phyloP scores from a whole-genome alignment of 2,888 invertebrate genomes.

The Dendrolimus pini region DNA sequence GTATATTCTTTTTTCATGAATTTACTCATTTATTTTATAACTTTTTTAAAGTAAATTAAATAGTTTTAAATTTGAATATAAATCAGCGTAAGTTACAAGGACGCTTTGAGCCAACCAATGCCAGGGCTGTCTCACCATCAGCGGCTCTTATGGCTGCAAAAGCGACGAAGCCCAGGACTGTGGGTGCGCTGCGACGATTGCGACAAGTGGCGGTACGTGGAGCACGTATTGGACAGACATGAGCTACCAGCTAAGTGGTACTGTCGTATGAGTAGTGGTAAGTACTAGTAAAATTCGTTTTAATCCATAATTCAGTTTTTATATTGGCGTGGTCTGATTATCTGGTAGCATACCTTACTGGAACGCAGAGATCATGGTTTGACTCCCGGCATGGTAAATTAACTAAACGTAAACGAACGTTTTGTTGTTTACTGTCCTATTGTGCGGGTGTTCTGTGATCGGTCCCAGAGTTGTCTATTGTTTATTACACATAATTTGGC shows the following conservation, averaged over 20 bases:
- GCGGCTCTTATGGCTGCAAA: slow-evolving; percentile 63
- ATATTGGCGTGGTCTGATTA: no score
- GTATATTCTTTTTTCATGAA: no score
- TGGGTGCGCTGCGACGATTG: slow-evolving; percentile 80
- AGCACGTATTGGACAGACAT: slow-evolving; percentile 71
- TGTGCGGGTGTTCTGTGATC: no score
- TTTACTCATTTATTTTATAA: no score
- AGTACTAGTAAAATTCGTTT: slow-evolving; percentile 5
- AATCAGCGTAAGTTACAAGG: slow-evolving; percentile 25
- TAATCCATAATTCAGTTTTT: not conserved
- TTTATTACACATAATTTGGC: no score
- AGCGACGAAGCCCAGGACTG: slow-evolving; percentile 60
- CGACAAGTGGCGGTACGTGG: slow-evolving; percentile 75
- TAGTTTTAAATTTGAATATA: not conserved
- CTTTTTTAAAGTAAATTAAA: no score
- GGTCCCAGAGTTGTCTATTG: no score
- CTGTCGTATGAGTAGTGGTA: slow-evolving; percentile 78
- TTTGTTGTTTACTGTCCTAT: no score
- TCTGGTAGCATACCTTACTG: no score
- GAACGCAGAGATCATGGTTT: no score
- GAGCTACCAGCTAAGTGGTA: slow-evolving; percentile 79
- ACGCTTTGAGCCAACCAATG: slow-evolving; percentile 47
- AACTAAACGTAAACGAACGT: no score
- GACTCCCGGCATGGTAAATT: no score
- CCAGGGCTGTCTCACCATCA: slow-evolving; percentile 39